phyloP scores from a whole-genome alignment of 2,888 invertebrate genomes.

The Troglohyphantes excavatus region DNA sequence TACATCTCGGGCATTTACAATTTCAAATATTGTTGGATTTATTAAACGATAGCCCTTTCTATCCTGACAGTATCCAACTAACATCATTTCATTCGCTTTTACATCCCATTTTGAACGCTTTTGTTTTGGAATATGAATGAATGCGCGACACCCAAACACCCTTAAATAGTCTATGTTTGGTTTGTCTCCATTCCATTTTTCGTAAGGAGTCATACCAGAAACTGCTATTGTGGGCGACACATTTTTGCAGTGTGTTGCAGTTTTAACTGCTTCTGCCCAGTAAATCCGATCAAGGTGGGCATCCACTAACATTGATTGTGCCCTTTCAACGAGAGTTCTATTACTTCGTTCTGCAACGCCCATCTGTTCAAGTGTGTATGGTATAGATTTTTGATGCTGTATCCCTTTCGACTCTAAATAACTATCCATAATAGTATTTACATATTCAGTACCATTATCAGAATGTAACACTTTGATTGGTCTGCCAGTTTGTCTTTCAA shows the following conservation, averaged over 20 bases:
- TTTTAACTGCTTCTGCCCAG: slow-evolving; percentile 50
- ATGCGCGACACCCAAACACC: slow-evolving; percentile 45
- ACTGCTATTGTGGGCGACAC: slow-evolving; percentile 59
- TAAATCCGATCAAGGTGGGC: not conserved
- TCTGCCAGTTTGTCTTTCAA: not conserved
- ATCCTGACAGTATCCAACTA: slow-evolving; percentile 49
- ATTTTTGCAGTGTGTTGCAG: slow-evolving; percentile 79
- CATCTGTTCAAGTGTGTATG: too few relatives aligned
- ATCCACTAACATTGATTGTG: not conserved
- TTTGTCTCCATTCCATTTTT: slow-evolving; percentile 61
- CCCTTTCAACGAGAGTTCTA: too few relatives aligned
- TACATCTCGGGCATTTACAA: slow-evolving; percentile 8
- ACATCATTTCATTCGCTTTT: not conserved
- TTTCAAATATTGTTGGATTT: not conserved
- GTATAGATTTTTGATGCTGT: too few relatives aligned
- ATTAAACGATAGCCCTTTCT: slow-evolving; percentile 20
- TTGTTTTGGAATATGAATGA: slow-evolving; percentile 21
- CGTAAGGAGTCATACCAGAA: slow-evolving; percentile 46
- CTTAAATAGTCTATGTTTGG: slow-evolving; percentile 56
- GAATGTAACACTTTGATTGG: slow-evolving; percentile 4
- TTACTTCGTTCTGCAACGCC: too few relatives aligned
- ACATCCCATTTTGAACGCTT: slow-evolving; percentile 16
- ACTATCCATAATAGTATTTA: too few relatives aligned
- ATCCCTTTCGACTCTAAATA: too few relatives aligned
- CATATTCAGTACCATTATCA: not conserved